Conservation (phyloP, 2,113 vertebrate species). For the Labeo catla region DNA sequence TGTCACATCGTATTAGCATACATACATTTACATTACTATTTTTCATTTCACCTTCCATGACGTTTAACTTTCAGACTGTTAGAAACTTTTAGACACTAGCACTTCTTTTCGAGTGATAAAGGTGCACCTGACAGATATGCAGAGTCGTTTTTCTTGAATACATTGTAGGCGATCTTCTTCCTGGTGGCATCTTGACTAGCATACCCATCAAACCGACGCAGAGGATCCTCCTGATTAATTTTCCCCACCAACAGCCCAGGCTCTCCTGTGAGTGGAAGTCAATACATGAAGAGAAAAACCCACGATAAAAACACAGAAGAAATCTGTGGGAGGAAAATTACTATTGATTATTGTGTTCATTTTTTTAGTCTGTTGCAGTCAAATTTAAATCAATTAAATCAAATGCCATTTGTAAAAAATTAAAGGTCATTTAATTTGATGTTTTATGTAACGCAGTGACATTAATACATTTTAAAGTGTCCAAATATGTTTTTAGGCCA, state of each 20-base stretch:
- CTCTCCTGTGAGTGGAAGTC: constrained; percentile 41
- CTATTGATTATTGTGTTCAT: not conserved
- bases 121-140: constrained; percentile 84
- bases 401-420: not conserved
- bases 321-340: not conserved
- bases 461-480: not conserved
- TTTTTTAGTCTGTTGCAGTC: not conserved
- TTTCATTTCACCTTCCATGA: not conserved
- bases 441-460: not conserved
- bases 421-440: not conserved
- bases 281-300: not conserved
- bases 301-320: not conserved
- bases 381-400: not conserved
- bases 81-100: not conserved
- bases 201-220: constrained; percentile 89
- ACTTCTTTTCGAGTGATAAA: not conserved
- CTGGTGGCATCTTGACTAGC: constrained; percentile 77
- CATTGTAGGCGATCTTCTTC: constrained; percentile 80
- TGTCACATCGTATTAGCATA: too few relatives aligned
- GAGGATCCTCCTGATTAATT: constrained; percentile 81
- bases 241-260: constrained; percentile 81
- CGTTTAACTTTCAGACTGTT: not conserved
- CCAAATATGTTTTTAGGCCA: not conserved
- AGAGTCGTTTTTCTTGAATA: constrained; percentile 83
- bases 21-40: not conserved